Percentiles rank a stretch among this genome's conserved stretches.
These are phyloP conservation scores for Adelges cooleyi DNA, from an alignment of 1,140 invertebrate genomes.

Conservation along the genomic window DNA sequence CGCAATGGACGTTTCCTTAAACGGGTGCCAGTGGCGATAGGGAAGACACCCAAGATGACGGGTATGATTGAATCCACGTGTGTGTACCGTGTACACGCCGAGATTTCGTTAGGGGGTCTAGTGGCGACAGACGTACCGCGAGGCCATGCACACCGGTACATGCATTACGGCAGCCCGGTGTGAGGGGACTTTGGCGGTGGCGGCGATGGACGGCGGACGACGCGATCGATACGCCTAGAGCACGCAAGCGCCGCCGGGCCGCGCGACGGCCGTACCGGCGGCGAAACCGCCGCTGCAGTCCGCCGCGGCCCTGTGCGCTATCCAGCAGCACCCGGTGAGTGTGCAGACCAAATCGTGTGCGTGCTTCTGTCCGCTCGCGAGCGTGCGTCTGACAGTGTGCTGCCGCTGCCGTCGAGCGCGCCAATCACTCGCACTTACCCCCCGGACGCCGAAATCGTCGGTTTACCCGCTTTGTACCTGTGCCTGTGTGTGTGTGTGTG, in stretches of 20 bases:
- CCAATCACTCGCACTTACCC: not conserved
- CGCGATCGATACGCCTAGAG: constrained; percentile 20
- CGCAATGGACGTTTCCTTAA: too few relatives aligned
- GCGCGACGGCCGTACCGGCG: constrained; percentile 28
- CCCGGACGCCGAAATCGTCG: not conserved
- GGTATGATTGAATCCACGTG: too few relatives aligned
- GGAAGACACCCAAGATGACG: too few relatives aligned
- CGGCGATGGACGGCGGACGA: not conserved
- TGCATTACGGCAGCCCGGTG: not conserved
- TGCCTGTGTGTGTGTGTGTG: not conserved
- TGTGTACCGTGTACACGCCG: not conserved
- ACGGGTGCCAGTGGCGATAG: too few relatives aligned
- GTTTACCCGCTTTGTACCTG: not conserved
- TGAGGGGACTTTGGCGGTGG: not conserved
- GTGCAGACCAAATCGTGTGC: not conserved
- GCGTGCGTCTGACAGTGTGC: not conserved
- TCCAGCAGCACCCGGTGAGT: not conserved
- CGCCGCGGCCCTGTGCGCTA: constrained; percentile 2
- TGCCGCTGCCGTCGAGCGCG: not conserved
- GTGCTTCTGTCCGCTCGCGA: not conserved
- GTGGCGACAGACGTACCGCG: not conserved
- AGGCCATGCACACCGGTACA: constrained; percentile 20
- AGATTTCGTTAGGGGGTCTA: not conserved
- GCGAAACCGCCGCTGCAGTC: constrained; percentile 24
- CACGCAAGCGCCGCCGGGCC: constrained; percentile 22